Base-by-base conservation (phyloP, 64 coral and sea anemone genomes). In the Catalaphyllia jardinei region DNA sequence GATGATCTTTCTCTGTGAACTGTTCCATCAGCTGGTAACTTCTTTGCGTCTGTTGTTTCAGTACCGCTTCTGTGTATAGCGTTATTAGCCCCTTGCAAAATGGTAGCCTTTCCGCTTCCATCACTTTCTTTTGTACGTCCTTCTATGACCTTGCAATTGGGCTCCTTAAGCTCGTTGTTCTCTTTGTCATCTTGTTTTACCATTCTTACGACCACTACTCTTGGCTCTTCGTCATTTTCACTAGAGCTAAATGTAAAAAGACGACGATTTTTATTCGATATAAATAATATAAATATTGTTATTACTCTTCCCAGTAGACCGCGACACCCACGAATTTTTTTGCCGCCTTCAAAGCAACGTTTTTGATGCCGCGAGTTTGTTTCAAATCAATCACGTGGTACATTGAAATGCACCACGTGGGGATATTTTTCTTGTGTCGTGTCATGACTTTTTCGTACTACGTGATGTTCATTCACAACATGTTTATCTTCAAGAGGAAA, bases 121-220 rank as follows among this genome's bases (percentile, higher is more conserved):
- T 8, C 35, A 25, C 39, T 28, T 52, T 19, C 33, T 25, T 16
- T 20, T 67, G 81, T 25, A n/a, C 39, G 11, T 13, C 62, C 81
- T 27, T 71, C 81, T 1, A 3, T 63, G 22, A 84, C 10, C 28
- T n/a, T n/a, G n/a, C n/a, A n/a, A n/a, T 38, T 39, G 2, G 62
- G 20, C 20, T 69, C 62, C 62, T 7, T 15, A 50, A 19, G 35
- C 69, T 46, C 33, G 0, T 18, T 29, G 24, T 50, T 65, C 22
- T 38, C 63, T 69, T 84, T 84, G 33, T 67, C 15, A 15, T 71
- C 62, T 51, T 19, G 62, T 8, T 84, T 84, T 49, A 42, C 11
- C 62, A 67, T 71, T 69, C 12, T 84, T n/a, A 84, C 22, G 31
- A 84, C 81, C 30, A 84, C 61, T 25, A 84, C 50, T 2, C 49